These are phyloP conservation scores for Bombus waltoni DNA, from an alignment of 1,140 invertebrate genomes.

Conservation along the genomic window DNA sequence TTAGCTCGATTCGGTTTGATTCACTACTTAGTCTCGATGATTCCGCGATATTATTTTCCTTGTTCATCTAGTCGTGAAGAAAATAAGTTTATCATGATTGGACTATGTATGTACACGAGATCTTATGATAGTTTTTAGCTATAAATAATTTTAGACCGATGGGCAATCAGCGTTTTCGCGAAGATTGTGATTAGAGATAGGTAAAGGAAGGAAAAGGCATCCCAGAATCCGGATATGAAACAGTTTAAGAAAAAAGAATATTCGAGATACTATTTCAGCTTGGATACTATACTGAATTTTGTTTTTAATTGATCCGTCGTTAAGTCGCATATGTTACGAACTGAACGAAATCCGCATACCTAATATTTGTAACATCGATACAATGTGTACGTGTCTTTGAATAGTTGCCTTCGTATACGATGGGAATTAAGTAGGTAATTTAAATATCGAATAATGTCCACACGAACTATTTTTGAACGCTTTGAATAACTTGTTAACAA, in stretches of 20 bases:
- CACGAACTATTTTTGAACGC: conserved; percentile 71
- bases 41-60: neutral
- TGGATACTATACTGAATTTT: neutral
- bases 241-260: too few relatives aligned
- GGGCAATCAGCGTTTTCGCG: neutral
- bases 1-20: neutral
- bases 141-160: neutral
- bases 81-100: neutral
- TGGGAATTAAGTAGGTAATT: conserved; percentile 56
- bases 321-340: neutral
- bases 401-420: conserved; percentile 76
- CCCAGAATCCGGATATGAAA: neutral
- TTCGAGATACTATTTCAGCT: neutral
- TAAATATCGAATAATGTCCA: conserved; percentile 40
- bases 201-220: neutral
- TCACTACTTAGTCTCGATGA: neutral
- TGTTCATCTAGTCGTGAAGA: neutral
- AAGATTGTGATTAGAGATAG: neutral
- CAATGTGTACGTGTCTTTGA: conserved; percentile 73
- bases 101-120: too few relatives aligned
- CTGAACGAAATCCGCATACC: conserved; percentile 10
- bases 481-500: conserved; percentile 47
- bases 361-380: conserved; percentile 36
- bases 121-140: neutral
- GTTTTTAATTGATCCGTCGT: neutral